Conservation (phyloP, 2,797 vertebrate species). For the Anniella stebbinsi region DNA sequence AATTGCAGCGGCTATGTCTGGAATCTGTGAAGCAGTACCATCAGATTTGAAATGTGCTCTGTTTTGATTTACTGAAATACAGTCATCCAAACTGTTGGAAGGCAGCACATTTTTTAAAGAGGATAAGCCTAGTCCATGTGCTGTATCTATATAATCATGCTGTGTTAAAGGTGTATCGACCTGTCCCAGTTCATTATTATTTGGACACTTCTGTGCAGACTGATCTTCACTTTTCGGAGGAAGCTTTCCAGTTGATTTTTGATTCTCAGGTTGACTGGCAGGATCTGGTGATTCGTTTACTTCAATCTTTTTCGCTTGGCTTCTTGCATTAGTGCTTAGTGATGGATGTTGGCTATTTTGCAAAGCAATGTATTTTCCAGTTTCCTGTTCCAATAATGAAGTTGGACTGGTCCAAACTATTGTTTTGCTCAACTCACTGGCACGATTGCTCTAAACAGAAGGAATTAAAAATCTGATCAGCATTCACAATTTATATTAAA, state of each 20-base stretch:
- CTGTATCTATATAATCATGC: slow-evolving; percentile 37
- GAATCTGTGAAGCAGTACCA: slow-evolving; percentile 59
- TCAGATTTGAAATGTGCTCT: slow-evolving; percentile 74
- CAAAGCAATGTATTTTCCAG: slow-evolving; percentile 52
- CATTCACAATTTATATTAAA: neutral
- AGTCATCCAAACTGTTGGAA: slow-evolving; percentile 59
- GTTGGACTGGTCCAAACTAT: slow-evolving; percentile 90
- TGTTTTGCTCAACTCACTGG: slow-evolving; percentile 90
- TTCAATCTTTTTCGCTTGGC: slow-evolving; percentile 39
- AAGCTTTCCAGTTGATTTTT: slow-evolving; percentile 42
- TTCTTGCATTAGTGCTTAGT: neutral
- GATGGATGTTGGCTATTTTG: slow-evolving; percentile 49
- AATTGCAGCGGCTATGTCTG: slow-evolving; percentile 71
- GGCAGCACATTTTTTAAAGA: slow-evolving; percentile 36
- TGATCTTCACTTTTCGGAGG: slow-evolving; percentile 42
- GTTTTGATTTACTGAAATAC: slow-evolving; percentile 69
- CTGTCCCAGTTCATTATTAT: slow-evolving; percentile 43
- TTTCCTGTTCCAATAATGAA: slow-evolving; percentile 78
- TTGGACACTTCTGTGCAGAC: neutral
- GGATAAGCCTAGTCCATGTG: slow-evolving; percentile 46
- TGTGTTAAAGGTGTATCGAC: slow-evolving; percentile 6
- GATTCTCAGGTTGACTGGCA: slow-evolving; percentile 46
- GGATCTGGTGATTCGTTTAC: slow-evolving; percentile 37
- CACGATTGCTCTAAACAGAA: slow-evolving; percentile 81
- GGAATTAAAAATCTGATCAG: neutral